Conservation (phyloP, 2,113 vertebrate genomes). For the Coptodon bakossiorum region DNA sequence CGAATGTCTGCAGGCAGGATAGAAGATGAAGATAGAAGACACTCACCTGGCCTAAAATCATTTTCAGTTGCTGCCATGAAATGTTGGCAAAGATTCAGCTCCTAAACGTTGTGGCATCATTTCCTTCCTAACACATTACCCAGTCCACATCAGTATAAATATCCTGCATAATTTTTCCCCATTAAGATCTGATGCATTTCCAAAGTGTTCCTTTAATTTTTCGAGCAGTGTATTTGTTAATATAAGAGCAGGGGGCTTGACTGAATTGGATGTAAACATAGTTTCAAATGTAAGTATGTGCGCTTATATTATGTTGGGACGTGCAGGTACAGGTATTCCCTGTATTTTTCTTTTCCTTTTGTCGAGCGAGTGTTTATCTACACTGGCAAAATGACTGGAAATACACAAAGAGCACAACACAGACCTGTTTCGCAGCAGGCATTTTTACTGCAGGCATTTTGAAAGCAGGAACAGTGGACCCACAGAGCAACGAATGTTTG, state of each 20-base stretch:
- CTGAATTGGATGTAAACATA: neutral
- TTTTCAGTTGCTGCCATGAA: neutral
- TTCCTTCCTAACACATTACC: neutral
- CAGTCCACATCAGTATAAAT: neutral
- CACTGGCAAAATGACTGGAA: neutral
- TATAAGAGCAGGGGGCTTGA: neutral
- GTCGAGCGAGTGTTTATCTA: neutral
- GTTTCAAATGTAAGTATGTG: neutral
- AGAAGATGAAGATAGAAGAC: neutral
- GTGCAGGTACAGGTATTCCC: neutral
- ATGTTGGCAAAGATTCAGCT: neutral
- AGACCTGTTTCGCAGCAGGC: neutral
- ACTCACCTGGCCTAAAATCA: neutral
- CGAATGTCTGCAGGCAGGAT: neutral
- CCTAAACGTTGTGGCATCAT: neutral
- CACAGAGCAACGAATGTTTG: neutral
- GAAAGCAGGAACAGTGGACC: accelerated
- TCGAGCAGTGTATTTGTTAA: neutral
- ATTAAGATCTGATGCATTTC: neutral
- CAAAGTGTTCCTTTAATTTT: neutral
- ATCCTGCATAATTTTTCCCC: neutral
- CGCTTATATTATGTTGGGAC: neutral
- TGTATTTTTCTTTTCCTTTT: neutral
- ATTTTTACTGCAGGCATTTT: neutral
- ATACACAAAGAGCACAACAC: neutral